Evolutionary conservation across 2,888 invertebrate genomes (phyloP), one percentile per base, ranked within the genome.

Genomic region (Mayetiola destructor): DNA sequence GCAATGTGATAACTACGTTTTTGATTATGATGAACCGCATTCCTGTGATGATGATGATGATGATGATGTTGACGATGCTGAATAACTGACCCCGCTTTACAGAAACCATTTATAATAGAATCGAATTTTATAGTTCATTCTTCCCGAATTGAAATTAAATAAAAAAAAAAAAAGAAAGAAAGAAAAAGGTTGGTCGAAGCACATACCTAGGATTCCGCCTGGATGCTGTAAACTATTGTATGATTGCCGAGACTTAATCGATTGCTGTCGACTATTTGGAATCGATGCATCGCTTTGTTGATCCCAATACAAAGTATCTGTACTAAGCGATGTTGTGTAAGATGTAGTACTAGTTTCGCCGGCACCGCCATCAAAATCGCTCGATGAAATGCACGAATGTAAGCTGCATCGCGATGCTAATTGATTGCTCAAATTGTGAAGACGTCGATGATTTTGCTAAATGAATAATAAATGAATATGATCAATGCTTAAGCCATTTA

Each of bases 241-340:
- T 58, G 79, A 77, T 62, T 77, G 78, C 10, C 76, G 76, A 52
- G 79, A 80, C 57, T 82, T 81, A 2, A 80, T 77, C 29, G 80
- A 76, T 63, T 77, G 76, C 61, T 77, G 80, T 1, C 79, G 74
- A 57, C 73, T 69, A 32, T 70, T 67, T 55, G 64, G 35, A 0
- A 62, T 63, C 6, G 65, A 42, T 37, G 57, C 65, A 21, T 72
- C 72, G 60, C 68, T 72, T 53, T 73, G 76, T 1, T 76, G 76
- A 63, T 89, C 88, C 87, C 89, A 89, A 66, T 88, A 89, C 0
- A 90, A 75, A 1, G 89, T 89, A 64, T 90, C 90, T 8, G 88
- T 89, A 67, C 89, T 90, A 14, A 89, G 74, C 0, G 88, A 89
- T 14, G 88, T 89, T 21, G 87, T 87, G 66, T 89, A 89, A 48